Evolutionary conservation across 1,140 invertebrate species (phyloP).

Genomic region (Drosophila erecta): DNA sequence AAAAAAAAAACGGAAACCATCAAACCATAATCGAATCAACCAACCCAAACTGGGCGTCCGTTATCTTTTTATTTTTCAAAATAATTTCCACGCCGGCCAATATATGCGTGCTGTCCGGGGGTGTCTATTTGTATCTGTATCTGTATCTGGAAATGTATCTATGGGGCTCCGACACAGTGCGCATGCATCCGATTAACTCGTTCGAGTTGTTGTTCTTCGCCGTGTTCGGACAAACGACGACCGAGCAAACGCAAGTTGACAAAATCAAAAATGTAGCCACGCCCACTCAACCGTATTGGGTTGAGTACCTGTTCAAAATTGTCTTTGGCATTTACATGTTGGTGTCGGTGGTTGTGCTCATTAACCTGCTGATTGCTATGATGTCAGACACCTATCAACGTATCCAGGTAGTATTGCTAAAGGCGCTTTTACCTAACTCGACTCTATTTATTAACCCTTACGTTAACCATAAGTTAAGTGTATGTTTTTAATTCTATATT

Average conservation of each 20-base stretch:
- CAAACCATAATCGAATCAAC: constrained; percentile 34
- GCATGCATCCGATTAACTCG: constrained; percentile 94
- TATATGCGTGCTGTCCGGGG: constrained; percentile 52
- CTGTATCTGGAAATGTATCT: constrained; percentile 21
- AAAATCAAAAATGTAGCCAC: constrained; percentile 84
- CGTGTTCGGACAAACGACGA: constrained; percentile 98
- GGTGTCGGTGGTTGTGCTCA: constrained; percentile 98
- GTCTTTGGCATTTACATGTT: constrained; percentile 97
- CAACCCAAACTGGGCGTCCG: constrained; percentile 80
- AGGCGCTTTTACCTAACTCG: constrained; percentile 49
- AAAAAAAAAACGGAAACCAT: too few relatives aligned
- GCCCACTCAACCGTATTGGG: constrained; percentile 89
- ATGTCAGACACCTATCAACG: constrained; percentile 99
- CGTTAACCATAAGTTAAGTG: constrained; percentile 58
- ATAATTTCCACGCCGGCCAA: constrained; percentile 43
- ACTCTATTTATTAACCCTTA: constrained; percentile 11
- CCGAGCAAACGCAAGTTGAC: constrained; percentile 89
- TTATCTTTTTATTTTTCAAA: constrained; percentile 83
- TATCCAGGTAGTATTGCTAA: constrained; percentile 91
- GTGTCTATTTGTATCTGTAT: constrained; percentile 82
- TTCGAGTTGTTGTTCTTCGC: constrained; percentile 99
- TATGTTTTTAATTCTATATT: not conserved
- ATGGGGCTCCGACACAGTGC: constrained; percentile 89
- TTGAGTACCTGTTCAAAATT: constrained; percentile 92
- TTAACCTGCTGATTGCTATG: constrained; percentile 99